Evolutionary conservation across 2,888 invertebrate genomes (phyloP).

Genomic region (Slavum lentiscoides): DNA sequence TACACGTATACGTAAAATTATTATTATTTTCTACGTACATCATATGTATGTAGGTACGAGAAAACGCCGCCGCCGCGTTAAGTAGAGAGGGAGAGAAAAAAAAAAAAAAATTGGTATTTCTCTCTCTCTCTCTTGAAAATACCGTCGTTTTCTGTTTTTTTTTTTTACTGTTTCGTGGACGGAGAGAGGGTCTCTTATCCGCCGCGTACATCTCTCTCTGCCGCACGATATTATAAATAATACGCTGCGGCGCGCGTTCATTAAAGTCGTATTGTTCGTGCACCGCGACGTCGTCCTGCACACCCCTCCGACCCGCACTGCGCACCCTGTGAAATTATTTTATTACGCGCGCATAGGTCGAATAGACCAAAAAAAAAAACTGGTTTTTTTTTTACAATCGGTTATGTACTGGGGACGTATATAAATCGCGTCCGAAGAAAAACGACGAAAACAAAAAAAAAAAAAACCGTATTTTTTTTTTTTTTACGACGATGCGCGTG

Average conservation of each 20-base stretch:
- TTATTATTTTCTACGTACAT: too few species aligned
- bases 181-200: too few species aligned
- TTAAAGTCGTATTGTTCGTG: constrained; percentile 44
- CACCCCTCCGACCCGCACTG: not conserved
- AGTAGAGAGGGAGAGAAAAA: too few species aligned
- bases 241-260: not conserved
- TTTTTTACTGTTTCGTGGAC: too few species aligned
- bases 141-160: too few species aligned
- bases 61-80: too few species aligned
- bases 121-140: too few species aligned
- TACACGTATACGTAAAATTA: too few species aligned
- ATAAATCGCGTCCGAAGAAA: not conserved
- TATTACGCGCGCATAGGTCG: constrained; percentile 15
- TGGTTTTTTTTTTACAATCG: constrained; percentile 20
- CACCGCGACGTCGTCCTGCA: constrained; percentile 13
- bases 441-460: not conserved
- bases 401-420: not conserved
- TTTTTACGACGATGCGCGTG: too few species aligned
- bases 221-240: not conserved
- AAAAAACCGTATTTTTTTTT: not conserved
- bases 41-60: too few species aligned
- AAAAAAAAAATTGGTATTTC: too few species aligned
- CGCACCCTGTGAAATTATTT: not conserved
- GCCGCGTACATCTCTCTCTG: too few species aligned
- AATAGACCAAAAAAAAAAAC: constrained; percentile 35